Conservation (phyloP, 2,797 vertebrate genomes). For the Pangasius mekongensis region DNA sequence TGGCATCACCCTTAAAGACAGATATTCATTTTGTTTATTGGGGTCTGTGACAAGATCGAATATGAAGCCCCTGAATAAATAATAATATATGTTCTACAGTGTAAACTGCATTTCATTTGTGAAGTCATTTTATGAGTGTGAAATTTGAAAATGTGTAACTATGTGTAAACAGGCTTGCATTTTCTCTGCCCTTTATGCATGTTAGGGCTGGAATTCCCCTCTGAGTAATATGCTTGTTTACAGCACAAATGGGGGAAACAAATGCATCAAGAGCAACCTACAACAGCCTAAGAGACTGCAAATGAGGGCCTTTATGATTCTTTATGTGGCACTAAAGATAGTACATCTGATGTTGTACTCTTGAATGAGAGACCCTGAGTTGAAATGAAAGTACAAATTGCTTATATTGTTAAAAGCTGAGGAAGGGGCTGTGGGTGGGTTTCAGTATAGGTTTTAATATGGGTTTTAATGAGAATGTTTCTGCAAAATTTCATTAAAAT, state of each 20-base stretch:
- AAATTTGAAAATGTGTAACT: constrained; percentile 27
- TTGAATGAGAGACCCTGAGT: background rate
- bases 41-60: background rate
- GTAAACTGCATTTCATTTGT: background rate
- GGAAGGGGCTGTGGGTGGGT: constrained; percentile 9
- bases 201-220: constrained; percentile 52
- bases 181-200: constrained; percentile 43
- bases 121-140: constrained; percentile 23
- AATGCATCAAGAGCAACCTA: constrained; percentile 35
- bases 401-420: constrained; percentile 11
- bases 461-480: constrained; percentile 2
- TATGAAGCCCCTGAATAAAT: background rate
- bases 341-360: background rate
- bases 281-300: background rate
- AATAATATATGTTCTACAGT: background rate
- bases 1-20: constrained; percentile 68
- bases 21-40: background rate
- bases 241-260: constrained; percentile 44
- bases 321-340: background rate
- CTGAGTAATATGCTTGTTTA: constrained; percentile 47
- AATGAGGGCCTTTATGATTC: constrained; percentile 26
- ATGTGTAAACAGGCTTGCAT: constrained; percentile 33
- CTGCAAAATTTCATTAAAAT: constrained; percentile 18
- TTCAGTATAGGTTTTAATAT: background rate
- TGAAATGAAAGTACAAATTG: constrained; percentile 30